Base-by-base conservation (phyloP, 2,113 vertebrate genomes). In the Heterotis niloticus region DNA sequence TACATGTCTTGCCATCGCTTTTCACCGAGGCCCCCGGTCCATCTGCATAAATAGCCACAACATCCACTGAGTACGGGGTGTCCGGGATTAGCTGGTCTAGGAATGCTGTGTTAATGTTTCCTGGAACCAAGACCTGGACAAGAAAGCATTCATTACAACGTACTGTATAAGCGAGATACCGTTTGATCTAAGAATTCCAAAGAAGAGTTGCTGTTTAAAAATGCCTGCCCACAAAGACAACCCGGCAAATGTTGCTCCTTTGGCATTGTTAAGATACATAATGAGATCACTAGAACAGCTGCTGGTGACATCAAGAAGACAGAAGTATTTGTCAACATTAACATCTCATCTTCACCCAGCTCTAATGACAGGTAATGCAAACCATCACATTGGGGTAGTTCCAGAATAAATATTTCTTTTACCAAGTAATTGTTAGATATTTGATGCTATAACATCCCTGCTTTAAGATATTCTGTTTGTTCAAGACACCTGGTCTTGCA, bases 11-110 rank as follows among this genome's bases (percentile, higher is more conserved):
- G 78, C 96, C 96, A 1, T 93, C 90, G 81, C 85, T 88, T 52
- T 87, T 85, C 73, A 92, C 90, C 0, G 89, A 86, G n/a, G 92
- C 80, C n/a, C 95, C 96, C 78, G 94, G 93, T 74, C 94, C 96
- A 44, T 98, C 96, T 0, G 94, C 89, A 44, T 99, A 99, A 62
- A 98, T 59, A 13, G 97, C 92, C 1, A 91, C 28, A 5, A 99
- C 93, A 10, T 85, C 91, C 82, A 99, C 85, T 0, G 93, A 92
- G 81, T 99, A 99, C 5, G 90, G 88, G 0, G 96, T 98, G 81
- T 99, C 96, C 0, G 96, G 95, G 75, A 90, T 85, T 86, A 99
- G 90, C 75, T 91, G 91, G 80, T 98, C 96, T 90, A 99, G 87
- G 87, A 94, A 90, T 79, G 94, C 92, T 0, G 89, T 95, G 84